phyloP scores from a whole-genome alignment of 2,113 vertebrate species.

The Circaetus cinerascens region DNA sequence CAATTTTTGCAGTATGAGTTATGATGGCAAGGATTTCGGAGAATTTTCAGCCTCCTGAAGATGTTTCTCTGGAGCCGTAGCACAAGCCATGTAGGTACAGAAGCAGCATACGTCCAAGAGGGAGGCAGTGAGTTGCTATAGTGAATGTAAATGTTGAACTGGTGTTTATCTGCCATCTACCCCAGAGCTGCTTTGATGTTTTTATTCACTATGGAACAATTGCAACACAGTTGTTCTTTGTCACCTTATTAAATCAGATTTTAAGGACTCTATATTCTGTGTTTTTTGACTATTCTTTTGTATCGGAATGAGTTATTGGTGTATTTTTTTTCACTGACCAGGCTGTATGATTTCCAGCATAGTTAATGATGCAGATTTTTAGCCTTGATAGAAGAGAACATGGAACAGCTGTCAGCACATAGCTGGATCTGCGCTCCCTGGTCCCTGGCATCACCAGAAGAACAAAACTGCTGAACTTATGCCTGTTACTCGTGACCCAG shows the following conservation, averaged over 20 bases:
- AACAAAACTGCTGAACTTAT: background rate
- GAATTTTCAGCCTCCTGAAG: background rate
- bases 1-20: background rate
- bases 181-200: background rate
- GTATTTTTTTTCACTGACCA: background rate
- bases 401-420: background rate
- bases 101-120: background rate
- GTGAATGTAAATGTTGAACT: constrained; percentile 31
- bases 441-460: background rate
- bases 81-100: background rate
- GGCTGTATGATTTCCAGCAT: background rate
- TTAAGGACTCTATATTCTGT: background rate
- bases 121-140: background rate
- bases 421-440: background rate
- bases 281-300: background rate
- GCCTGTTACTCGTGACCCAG: background rate
- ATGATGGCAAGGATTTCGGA: background rate
- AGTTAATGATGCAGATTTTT: background rate
- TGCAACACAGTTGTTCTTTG: background rate
- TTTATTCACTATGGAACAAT: background rate
- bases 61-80: background rate
- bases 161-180: background rate
- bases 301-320: background rate
- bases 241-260: background rate
- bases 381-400: background rate